Conservation (phyloP, 2,888 invertebrate genomes). For the Ceraclea dissimilis region DNA sequence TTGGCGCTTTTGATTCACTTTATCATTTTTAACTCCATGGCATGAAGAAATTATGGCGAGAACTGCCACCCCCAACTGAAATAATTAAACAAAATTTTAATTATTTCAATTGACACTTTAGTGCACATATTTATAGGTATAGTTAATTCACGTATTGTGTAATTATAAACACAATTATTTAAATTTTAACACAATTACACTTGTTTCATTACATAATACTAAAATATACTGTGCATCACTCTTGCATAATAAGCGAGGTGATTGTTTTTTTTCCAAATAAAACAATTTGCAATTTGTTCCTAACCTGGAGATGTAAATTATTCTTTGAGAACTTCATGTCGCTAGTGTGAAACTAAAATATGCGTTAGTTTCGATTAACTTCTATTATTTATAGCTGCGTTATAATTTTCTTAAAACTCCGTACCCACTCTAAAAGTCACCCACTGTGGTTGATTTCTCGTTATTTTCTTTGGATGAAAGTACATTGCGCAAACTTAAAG, state of each 20-base stretch:
- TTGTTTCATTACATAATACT: too few relatives aligned
- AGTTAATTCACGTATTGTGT: background rate
- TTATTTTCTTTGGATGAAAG: background rate
- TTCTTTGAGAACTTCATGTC: background rate
- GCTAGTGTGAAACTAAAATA: background rate
- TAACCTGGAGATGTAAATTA: background rate
- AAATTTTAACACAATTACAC: background rate
- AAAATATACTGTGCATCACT: too few relatives aligned
- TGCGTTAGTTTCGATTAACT: background rate
- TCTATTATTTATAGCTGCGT: background rate
- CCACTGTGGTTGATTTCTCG: background rate
- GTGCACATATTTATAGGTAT: too few relatives aligned
- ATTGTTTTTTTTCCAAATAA: too few relatives aligned
- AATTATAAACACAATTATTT: background rate
- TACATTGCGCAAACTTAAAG: background rate
- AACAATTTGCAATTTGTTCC: background rate
- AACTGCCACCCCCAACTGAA: conserved; percentile 28
- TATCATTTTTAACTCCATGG: conserved; percentile 7
- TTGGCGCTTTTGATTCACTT: conserved; percentile 20
- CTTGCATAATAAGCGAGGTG: too few relatives aligned
- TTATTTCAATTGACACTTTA: background rate
- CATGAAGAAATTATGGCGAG: conserved; percentile 28
- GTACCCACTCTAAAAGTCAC: background rate
- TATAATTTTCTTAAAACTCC: background rate
- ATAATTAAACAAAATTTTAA: background rate